Evolutionary conservation across 2,888 invertebrate genomes (phyloP).

Genomic region (Steinernema scapterisci): DNA sequence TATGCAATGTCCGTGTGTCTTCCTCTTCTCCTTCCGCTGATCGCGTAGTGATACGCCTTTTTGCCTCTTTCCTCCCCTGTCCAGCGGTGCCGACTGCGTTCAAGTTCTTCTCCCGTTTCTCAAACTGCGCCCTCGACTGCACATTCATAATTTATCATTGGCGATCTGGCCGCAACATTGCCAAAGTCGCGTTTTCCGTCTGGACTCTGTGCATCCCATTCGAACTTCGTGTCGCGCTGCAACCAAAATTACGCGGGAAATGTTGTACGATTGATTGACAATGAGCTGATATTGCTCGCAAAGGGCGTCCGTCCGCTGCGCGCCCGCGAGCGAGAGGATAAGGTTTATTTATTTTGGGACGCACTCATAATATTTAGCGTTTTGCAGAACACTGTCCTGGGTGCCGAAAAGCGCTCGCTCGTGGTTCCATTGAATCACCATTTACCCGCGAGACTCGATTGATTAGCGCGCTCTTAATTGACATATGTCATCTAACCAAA

Average conservation of each 20-base stretch:
- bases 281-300: conserved; percentile 7
- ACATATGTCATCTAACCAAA: neutral
- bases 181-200: neutral
- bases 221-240: neutral
- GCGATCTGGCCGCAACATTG: conserved; percentile 27
- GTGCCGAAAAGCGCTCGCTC: neutral
- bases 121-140: conserved; percentile 19
- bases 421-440: neutral
- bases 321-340: neutral
- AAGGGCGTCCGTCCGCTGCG: neutral
- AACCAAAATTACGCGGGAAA: conserved; percentile 24
- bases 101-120: conserved; percentile 24
- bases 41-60: conserved; percentile 29
- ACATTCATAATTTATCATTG: conserved; percentile 30
- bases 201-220: neutral
- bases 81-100: conserved; percentile 7
- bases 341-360: conserved; percentile 18
- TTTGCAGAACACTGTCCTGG: neutral
- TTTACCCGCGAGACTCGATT: neutral
- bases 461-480: neutral
- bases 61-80: conserved; percentile 32
- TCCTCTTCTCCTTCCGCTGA: conserved; percentile 27
- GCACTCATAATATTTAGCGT: neutral
- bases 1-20: conserved; percentile 17
- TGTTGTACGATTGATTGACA: neutral